Evolutionary conservation across 1,140 invertebrate species (phyloP).

Genomic region (Cyphomyrmex costatus): DNA sequence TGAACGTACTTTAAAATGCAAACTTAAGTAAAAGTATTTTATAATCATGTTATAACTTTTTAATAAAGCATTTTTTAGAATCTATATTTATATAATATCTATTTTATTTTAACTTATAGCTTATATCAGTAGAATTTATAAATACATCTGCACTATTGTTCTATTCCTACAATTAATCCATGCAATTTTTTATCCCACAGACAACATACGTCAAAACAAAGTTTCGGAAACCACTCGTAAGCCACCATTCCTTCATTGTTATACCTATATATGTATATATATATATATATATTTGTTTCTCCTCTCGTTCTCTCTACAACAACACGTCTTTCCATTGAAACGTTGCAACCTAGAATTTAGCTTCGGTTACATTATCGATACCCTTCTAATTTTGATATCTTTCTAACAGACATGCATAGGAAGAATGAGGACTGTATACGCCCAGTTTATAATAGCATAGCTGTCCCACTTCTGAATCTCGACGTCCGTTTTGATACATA

Average conservation of each 20-base stretch:
- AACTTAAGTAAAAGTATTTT: no score
- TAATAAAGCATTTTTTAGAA: no score
- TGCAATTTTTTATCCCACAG: conserved; percentile 8
- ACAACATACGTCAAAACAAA: not conserved
- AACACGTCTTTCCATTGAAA: not conserved
- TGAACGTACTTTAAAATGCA: no score
- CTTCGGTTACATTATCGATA: conserved; percentile 4
- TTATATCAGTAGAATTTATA: no score
- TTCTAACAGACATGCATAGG: conserved; percentile 2
- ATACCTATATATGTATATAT: no score
- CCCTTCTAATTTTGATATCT: conserved; percentile 14
- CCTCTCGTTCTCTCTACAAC: not conserved
- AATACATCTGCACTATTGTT: not conserved
- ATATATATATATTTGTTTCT: not conserved
- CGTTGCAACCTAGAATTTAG: conserved; percentile 11
- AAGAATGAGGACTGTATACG: not conserved
- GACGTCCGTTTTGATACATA: conserved; percentile 24
- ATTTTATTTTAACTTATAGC: no score
- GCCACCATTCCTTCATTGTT: conserved; percentile 4
- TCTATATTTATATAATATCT: no score
- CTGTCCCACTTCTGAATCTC: conserved; percentile 13
- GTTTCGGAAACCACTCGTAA: not conserved
- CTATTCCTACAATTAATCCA: not conserved
- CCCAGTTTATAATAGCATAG: conserved; percentile 49
- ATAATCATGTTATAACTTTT: no score